These are phyloP conservation scores for Cecidostiba fungosa DNA, from an alignment of 2,888 invertebrate species.

Conservation along the genomic window DNA sequence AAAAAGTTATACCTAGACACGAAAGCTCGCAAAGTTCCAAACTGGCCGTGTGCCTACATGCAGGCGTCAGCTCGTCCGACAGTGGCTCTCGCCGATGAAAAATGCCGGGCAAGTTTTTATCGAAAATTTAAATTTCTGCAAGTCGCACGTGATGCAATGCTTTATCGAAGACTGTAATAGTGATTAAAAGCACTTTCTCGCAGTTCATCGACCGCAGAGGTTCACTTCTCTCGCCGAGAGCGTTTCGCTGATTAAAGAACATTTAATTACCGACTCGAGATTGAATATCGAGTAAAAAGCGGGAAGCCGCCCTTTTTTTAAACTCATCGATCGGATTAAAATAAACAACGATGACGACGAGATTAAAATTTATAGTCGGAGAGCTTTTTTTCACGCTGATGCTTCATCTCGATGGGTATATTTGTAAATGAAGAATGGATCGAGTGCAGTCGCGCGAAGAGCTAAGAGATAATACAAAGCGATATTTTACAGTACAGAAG, in stretches of 20 bases:
- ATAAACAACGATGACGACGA: slow-evolving; percentile 35
- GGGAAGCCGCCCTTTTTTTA: background rate
- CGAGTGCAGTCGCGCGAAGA: no score
- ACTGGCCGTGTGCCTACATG: background rate
- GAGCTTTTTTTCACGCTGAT: background rate
- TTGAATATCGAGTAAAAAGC: slow-evolving; percentile 8
- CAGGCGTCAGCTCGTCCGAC: slow-evolving; percentile 52
- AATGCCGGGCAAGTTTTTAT: slow-evolving; percentile 24
- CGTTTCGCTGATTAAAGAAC: background rate
- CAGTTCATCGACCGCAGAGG: background rate
- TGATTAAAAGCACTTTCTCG: background rate
- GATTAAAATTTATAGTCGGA: slow-evolving; percentile 53
- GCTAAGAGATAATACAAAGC: background rate
- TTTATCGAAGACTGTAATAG: background rate
- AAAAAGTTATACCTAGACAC: background rate
- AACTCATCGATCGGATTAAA: slow-evolving; percentile 3
- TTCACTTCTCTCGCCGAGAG: background rate
- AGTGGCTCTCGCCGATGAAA: slow-evolving; percentile 51
- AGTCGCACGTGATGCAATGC: background rate
- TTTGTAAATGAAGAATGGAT: no score
- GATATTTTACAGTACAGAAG: background rate
- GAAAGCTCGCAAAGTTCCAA: background rate
- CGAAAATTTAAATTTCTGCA: background rate
- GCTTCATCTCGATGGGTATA: slow-evolving; percentile 22
- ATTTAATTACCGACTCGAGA: background rate